Percentiles rank a stretch among this genome's conserved stretches.
phyloP scores from a whole-genome alignment of 2,888 invertebrate genomes.

The Andrena bicolor region DNA sequence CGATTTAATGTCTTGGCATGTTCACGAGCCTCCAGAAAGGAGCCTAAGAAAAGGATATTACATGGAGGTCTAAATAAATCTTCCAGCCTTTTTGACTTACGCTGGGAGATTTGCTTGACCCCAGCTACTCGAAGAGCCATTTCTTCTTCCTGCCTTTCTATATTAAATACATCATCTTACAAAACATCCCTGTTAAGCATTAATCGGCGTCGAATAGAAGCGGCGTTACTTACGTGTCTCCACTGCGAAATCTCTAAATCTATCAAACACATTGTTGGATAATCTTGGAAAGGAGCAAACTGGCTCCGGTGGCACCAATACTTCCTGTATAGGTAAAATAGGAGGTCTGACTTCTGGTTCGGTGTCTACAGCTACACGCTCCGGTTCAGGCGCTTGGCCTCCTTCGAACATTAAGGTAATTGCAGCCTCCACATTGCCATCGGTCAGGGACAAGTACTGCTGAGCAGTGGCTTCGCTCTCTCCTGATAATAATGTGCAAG shows the following conservation, averaged over 20 bases:
- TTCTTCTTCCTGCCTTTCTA: constrained; percentile 83
- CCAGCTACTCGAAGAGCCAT: constrained; percentile 81
- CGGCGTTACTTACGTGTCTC: constrained; percentile 79
- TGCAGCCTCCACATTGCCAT: constrained; percentile 82
- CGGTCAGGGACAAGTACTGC: constrained; percentile 80
- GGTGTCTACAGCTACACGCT: constrained; percentile 51
- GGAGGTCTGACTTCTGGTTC: constrained; percentile 80
- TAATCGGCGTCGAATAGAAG: not conserved
- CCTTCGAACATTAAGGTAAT: constrained; percentile 82
- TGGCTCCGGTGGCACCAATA: constrained; percentile 81
- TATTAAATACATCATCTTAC: constrained; percentile 1
- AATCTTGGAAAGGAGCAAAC: constrained; percentile 79
- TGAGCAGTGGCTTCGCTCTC: constrained; percentile 80
- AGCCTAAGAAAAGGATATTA: constrained; percentile 88
- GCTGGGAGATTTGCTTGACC: constrained; percentile 74
- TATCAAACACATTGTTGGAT: constrained; percentile 81
- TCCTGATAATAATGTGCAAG: constrained; percentile 68
- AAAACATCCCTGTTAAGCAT: not conserved
- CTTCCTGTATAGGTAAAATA: constrained; percentile 82
- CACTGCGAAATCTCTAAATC: constrained; percentile 83
- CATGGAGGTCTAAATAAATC: constrained; percentile 90
- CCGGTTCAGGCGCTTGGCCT: constrained; percentile 60
- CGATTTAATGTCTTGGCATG: constrained; percentile 86
- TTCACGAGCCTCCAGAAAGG: constrained; percentile 87
- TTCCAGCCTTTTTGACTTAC: constrained; percentile 87